A percentile compares a stretch with the other conserved stretches of the same genome.
phyloP scores from a whole-genome alignment of 2,113 vertebrate species.

The Rhinogobius similis region DNA sequence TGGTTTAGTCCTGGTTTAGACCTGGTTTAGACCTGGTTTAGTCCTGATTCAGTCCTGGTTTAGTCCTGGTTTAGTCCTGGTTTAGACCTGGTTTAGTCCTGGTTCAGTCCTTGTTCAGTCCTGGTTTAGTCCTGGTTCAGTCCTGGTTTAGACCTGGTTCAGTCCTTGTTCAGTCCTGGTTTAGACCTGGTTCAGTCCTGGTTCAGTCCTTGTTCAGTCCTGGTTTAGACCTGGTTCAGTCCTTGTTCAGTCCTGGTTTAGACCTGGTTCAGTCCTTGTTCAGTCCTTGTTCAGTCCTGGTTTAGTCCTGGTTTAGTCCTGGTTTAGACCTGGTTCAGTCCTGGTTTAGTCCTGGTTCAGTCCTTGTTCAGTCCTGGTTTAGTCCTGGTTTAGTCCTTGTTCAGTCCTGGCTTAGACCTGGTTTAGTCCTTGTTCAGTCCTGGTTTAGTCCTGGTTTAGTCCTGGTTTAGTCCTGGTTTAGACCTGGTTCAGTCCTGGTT shows the following conservation, averaged over 20 bases:
- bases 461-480: no score
- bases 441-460: neutral
- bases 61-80: no score
- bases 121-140: no score
- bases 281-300: neutral
- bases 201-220: neutral
- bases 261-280: no score
- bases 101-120: no score
- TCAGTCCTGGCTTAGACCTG: neutral
- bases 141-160: neutral
- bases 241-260: neutral
- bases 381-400: no score
- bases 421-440: no score
- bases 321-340: neutral
- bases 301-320: no score
- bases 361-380: neutral
- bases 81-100: neutral
- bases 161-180: neutral
- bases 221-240: neutral
- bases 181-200: neutral
- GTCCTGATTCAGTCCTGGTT: neutral
- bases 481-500: neutral
- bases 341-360: no score
- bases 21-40: neutral
- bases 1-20: neutral